Base-by-base conservation (phyloP, 2,888 invertebrate genomes). In the Melinaea marsaeus region DNA sequence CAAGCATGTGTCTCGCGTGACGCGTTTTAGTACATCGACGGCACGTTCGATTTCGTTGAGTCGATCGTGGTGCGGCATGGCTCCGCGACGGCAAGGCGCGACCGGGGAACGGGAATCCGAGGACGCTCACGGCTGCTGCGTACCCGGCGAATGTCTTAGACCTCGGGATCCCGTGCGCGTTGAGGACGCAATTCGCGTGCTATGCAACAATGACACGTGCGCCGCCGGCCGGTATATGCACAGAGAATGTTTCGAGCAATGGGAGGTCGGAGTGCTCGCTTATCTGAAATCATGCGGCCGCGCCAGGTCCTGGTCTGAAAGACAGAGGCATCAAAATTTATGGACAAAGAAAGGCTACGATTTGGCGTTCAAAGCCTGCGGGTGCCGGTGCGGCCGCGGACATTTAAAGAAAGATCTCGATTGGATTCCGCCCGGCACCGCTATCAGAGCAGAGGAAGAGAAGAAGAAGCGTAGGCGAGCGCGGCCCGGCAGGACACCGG, bases 301-400 rank as follows among this genome's bases (percentile, higher is more conserved):
- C 46, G 98, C 98, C 3, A 92, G 98, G 33, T 96, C 96, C 71
- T 98, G 98, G 98, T 97, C 97, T 47, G 98, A 98, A 83, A 93
- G 97, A 64, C 98, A 98, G 84, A 93, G 98, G 37, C 94, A 95
- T 75, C 98, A 98, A 90, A 98, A 98, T 86, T 90, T 99, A 65
- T 99, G 99, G 99, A 98, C 98, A 63, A 98, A 98, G 88, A 98
- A 98, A 86, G 98, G 98, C 61, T 98, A 98, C 90, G 98, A 99
- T 86, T 87, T 98, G 82, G 98, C 98, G 6, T 98, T 95, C 88
- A 98, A 98, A 78, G 97, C 97, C 6, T 99, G 98, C 90, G 96
- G 95, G 51, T 99, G 99, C 89, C 95, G 95, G 70, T 98, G 98
- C 87, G 96, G 96, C 3, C 93, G 97, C 42, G 98, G 98, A 5